Evolutionary conservation across 2,797 vertebrate genomes (phyloP).

Genomic region (Miichthys miiuy): DNA sequence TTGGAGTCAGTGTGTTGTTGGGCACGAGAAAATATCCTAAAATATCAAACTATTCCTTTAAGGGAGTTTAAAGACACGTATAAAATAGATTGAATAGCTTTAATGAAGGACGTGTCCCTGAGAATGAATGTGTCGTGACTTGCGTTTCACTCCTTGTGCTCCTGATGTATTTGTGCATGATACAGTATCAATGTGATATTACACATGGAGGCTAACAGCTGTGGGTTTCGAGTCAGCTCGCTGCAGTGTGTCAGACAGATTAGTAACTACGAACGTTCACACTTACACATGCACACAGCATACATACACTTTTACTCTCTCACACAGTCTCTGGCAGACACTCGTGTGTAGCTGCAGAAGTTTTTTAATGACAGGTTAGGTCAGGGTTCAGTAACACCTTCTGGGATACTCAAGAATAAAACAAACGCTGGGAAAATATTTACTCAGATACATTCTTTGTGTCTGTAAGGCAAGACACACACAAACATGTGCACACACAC

Average conservation of each 20-base stretch:
- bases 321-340: not conserved
- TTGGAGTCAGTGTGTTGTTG: not conserved
- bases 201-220: not conserved
- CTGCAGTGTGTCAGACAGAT: constrained; percentile 14
- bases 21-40: not conserved
- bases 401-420: no score
- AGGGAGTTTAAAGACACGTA: not conserved
- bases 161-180: constrained; percentile 2
- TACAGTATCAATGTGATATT: not conserved
- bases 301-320: not conserved
- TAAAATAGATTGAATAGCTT: not conserved
- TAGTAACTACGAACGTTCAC: not conserved
- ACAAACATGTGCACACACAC: not conserved
- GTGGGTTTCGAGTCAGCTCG: constrained; percentile 9
- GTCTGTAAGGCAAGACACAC: not conserved
- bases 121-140: not conserved
- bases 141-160: not conserved
- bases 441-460: no score
- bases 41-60: not conserved
- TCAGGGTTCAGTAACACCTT: constrained; percentile 8
- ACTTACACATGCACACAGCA: not conserved
- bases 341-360: no score
- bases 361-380: not conserved
- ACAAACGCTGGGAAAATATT: not conserved
- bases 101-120: not conserved